Conservation (phyloP, 2,888 invertebrate genomes). For the Campoletis raptor region DNA sequence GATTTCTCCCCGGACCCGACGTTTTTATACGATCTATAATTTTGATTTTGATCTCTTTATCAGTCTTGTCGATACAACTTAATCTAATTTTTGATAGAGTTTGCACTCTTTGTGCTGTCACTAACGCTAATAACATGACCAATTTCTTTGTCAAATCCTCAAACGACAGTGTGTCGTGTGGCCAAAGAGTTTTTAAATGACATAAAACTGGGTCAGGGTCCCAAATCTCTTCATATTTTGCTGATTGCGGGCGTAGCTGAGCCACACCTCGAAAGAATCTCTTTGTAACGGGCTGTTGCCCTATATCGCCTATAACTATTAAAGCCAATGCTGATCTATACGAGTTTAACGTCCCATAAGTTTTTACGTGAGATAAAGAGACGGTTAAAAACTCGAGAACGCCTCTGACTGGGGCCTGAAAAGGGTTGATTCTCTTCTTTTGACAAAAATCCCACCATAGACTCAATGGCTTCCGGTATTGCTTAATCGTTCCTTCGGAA, state of each 20-base stretch:
- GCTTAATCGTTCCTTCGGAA: constrained; percentile 70
- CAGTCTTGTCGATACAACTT: constrained; percentile 29
- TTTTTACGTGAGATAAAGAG: constrained; percentile 50
- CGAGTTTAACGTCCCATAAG: no score
- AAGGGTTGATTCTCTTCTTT: constrained; percentile 51
- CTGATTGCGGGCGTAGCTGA: constrained; percentile 67
- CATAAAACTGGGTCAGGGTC: constrained; percentile 70
- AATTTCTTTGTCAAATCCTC: constrained; percentile 41
- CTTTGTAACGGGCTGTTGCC: constrained; percentile 68
- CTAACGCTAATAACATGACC: no score
- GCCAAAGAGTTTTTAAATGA: constrained; percentile 47
- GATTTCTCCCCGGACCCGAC: no score
- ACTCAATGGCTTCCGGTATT: constrained; percentile 70
- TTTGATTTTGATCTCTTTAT: no score
- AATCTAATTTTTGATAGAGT: constrained; percentile 47
- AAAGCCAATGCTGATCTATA: constrained; percentile 73
- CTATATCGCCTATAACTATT: constrained; percentile 67
- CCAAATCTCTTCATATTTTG: constrained; percentile 74
- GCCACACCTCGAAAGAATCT: constrained; percentile 73
- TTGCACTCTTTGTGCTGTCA: no score
- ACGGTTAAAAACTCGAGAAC: no score
- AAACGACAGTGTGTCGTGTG: constrained; percentile 31
- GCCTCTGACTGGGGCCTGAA: constrained; percentile 34
- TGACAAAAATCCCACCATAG: no score
- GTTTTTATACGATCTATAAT: no score